Percentiles rank a stretch among this genome's conserved stretches.
These are phyloP conservation scores for Eclectus roratus DNA, from an alignment of 2,113 vertebrate species.

Conservation along the genomic window DNA sequence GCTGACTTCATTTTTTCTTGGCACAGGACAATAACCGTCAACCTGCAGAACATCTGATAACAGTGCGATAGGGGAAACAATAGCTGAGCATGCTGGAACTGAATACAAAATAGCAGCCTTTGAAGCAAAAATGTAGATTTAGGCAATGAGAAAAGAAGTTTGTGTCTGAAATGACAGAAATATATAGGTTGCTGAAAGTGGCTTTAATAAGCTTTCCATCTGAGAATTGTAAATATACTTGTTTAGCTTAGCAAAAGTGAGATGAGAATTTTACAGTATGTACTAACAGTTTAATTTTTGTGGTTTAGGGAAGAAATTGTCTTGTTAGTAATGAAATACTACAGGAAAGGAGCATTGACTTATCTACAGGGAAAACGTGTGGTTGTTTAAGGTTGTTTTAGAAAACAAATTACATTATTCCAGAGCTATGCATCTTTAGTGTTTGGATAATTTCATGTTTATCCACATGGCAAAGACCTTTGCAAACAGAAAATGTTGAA, in stretches of 20 bases:
- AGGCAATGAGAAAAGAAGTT: background rate
- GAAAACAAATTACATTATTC: background rate
- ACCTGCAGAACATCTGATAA: conserved; percentile 28
- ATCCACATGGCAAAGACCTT: background rate
- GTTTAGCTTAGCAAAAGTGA: background rate
- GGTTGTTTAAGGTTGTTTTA: background rate
- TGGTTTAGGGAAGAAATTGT: background rate
- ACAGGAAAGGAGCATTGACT: background rate
- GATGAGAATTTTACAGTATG: background rate
- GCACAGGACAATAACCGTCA: background rate
- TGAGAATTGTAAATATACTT: background rate
- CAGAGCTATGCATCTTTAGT: background rate
- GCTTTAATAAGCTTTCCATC: background rate
- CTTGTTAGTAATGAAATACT: background rate
- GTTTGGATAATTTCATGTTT: background rate
- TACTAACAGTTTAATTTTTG: conserved; percentile 6
- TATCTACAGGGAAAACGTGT: background rate
- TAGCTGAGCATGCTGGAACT: background rate
- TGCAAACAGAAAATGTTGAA: background rate
- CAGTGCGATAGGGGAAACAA: background rate
- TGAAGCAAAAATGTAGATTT: background rate
- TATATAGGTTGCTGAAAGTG: background rate
- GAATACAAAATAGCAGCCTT: background rate
- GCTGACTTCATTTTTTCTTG: conserved; percentile 58
- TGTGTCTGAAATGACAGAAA: background rate